Conservation (phyloP, 1,140 invertebrate species). For the Musca vetustissima region DNA sequence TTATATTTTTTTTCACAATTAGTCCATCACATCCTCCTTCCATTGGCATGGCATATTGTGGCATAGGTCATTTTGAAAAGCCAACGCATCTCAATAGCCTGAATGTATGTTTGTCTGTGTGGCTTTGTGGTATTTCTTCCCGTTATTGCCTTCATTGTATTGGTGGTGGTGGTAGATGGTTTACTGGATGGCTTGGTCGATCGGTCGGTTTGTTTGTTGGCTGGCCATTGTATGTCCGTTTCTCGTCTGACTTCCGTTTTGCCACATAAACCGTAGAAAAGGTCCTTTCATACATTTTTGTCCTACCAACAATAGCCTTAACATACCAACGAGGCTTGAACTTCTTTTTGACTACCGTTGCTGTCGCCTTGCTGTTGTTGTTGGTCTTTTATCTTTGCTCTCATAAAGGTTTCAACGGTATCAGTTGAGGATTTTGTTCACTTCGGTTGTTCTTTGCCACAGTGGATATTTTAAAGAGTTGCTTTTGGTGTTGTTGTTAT, state of each 20-base stretch:
- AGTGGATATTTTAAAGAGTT: conserved; percentile 9
- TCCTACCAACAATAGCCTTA: conserved; percentile 9
- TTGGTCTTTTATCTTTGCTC: conserved; percentile 13
- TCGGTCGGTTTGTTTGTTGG: neutral
- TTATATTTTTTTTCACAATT: too few species aligned
- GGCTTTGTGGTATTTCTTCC: conserved; percentile 3
- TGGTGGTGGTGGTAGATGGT: neutral
- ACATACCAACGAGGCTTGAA: conserved; percentile 19
- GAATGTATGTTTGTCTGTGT: neutral
- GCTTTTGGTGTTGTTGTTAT: neutral
- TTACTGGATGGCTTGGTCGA: neutral
- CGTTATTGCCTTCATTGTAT: neutral
- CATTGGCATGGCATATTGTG: too few species aligned
- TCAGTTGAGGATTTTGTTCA: neutral
- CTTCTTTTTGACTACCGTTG: neutral
- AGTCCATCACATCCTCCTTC: too few species aligned
- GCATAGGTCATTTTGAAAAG: too few species aligned
- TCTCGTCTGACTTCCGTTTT: conserved; percentile 15
- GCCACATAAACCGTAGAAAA: conserved; percentile 17
- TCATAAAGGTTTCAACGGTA: conserved; percentile 21
- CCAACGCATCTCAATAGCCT: neutral
- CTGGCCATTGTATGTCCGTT: neutral
- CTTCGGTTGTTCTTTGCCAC: neutral
- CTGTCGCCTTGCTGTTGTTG: neutral
- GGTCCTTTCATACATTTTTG: conserved; percentile 5